These are phyloP conservation scores for Chaetura pelagica DNA, from an alignment of 2,113 vertebrate species.

Conservation along the genomic window DNA sequence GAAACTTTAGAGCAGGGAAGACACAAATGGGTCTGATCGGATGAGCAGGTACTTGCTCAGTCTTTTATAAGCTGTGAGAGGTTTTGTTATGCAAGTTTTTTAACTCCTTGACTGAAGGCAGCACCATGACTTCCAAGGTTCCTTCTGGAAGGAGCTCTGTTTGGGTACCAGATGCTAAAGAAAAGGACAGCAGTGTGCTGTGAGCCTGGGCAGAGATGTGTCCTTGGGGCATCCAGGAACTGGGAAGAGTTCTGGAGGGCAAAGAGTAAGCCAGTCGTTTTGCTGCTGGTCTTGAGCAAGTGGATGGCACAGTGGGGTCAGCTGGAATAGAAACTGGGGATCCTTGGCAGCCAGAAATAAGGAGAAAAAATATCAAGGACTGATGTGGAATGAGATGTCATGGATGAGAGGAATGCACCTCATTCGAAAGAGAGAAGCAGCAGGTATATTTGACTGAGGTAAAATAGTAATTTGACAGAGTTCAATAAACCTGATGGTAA, in stretches of 20 bases:
- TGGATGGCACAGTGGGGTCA: not conserved
- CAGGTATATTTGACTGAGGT: not conserved
- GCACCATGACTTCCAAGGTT: not conserved
- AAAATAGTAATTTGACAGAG: not conserved
- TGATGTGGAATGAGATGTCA: not conserved
- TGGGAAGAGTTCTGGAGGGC: not conserved
- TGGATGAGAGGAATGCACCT: not conserved
- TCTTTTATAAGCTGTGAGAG: not conserved
- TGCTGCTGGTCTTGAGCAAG: not conserved
- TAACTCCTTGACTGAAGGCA: not conserved
- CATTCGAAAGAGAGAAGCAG: not conserved
- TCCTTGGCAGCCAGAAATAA: not conserved
- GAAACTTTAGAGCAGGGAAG: not conserved
- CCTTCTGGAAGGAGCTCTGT: not conserved
- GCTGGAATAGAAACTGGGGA: not conserved
- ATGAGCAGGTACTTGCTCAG: not conserved
- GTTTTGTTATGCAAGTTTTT: not conserved
- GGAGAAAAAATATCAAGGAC: not conserved
- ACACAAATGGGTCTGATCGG: not conserved
- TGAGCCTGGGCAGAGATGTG: not conserved
- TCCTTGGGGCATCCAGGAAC: not conserved
- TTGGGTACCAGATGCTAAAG: not conserved
- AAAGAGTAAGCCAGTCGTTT: not conserved
- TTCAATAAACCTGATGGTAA: not conserved
- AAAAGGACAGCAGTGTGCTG: not conserved